Percentiles rank a stretch among this genome's conserved stretches.
phyloP scores from a whole-genome alignment of 1,140 invertebrate species.

The Plodia interpunctella region DNA sequence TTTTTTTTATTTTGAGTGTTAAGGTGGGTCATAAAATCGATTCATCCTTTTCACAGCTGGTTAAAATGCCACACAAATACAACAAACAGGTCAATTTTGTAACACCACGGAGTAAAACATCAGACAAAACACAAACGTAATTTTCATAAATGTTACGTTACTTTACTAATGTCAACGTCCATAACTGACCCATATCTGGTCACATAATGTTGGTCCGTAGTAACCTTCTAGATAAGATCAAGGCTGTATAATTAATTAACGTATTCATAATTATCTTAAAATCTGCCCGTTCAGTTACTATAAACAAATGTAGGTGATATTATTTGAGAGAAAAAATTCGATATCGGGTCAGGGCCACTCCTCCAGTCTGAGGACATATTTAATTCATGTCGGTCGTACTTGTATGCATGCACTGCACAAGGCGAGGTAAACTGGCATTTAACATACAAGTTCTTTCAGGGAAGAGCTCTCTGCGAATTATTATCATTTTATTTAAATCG shows the following conservation, averaged over 20 bases:
- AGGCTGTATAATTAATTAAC: neutral
- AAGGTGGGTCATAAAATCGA: no score
- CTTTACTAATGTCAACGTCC: neutral
- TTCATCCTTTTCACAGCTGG: no score
- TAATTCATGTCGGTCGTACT: slow-evolving; percentile 27
- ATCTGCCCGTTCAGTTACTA: neutral
- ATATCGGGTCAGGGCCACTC: slow-evolving; percentile 45
- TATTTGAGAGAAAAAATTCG: slow-evolving; percentile 24
- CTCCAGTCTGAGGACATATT: slow-evolving; percentile 35
- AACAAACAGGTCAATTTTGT: no score
- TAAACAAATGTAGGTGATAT: neutral
- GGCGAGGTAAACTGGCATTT: slow-evolving; percentile 31
- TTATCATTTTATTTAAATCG: no score
- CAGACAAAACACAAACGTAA: no score
- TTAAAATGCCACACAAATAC: no score
- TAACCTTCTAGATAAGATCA: slow-evolving; percentile 6
- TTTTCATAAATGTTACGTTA: no score
- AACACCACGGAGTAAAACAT: no score
- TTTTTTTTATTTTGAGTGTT: no score
- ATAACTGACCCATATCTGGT: slow-evolving; percentile 1
- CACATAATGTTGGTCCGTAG: neutral
- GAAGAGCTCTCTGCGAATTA: no score
- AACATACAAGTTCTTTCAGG: slow-evolving; percentile 11
- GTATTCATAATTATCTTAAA: neutral
- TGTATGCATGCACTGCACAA: no score